A percentile compares a stretch with the other conserved stretches of the same genome.
Evolutionary conservation across 2,888 invertebrate genomes (phyloP).

Genomic region (Sthenelais limicola): DNA sequence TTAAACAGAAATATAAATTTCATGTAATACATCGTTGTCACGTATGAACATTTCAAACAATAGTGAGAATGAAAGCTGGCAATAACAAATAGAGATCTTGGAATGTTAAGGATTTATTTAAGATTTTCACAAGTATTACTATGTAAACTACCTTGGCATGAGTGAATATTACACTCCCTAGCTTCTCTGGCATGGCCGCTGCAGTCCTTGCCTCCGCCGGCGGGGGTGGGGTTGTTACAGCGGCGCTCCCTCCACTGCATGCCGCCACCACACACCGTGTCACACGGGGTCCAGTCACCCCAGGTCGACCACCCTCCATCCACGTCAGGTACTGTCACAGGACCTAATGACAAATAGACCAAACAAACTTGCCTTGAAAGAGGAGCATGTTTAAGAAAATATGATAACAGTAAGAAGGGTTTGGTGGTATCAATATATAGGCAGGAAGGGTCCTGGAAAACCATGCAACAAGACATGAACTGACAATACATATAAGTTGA

Average conservation of each 20-base stretch:
- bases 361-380: too few species aligned
- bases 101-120: neutral
- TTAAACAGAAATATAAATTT: too few species aligned
- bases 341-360: too few species aligned
- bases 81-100: neutral
- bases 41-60: too few species aligned
- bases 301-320: slow-evolving; percentile 76
- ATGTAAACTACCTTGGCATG: slow-evolving; percentile 77
- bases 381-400: too few species aligned
- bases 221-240: slow-evolving; percentile 68
- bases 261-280: slow-evolving; percentile 80
- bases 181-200: slow-evolving; percentile 78
- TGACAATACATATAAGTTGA: too few species aligned
- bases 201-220: slow-evolving; percentile 71
- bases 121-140: neutral
- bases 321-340: slow-evolving; percentile 27
- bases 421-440: too few species aligned
- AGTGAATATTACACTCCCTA: slow-evolving; percentile 82
- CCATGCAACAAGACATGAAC: too few species aligned
- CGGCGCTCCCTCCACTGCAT: slow-evolving; percentile 78
- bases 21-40: too few species aligned
- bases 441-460: too few species aligned
- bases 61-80: neutral
- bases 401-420: too few species aligned
- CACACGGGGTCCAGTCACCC: slow-evolving; percentile 80